Evolutionary conservation across 1,140 invertebrate species (phyloP), one percentile per base, ranked within the genome.

Genomic region (Zaprionus kolodkinae): DNA sequence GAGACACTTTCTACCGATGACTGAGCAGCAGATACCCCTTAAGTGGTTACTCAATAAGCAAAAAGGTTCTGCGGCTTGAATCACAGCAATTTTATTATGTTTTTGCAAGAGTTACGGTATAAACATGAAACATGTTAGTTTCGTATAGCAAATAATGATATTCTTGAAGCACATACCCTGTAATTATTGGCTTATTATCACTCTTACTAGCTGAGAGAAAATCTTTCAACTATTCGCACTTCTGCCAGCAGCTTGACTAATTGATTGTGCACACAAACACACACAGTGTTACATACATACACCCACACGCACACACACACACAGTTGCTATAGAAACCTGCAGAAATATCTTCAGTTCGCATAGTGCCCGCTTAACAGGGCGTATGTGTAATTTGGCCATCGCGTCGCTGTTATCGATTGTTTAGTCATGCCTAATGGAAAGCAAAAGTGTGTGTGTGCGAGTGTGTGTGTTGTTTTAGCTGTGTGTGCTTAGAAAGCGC

Each of bases 341-440:
- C 27, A 40, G 30, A 56, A 30, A 60, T 35, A 13, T 68, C 13
- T 61, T 55, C 3, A 38, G 27, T 36, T 56, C 27, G 77, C 83
- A 71, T 72, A 77, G 45, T 56, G 64, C 27, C 27, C 27, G 57
- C 50, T 38, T 36, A 63, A 72, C 68, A 59, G 73, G 77, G 80
- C 78, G 85, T 89, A 81, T 88, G 85, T 76, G 76, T 78, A 72
- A 84, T 69, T 73, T 62, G 55, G 43, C 43, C 35, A 12, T 38
- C 36, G 15, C 50, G 15, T 38, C 36, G 15, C 50, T 63, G 45
- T 62, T 73, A 73, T 61, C 33, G 43, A 30, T 56, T 72, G 70
- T 86, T 86, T 87, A 88, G 78, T 76, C 85, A 84, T 88, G 82
- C 82, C 82, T 48, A 67, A 77, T 80, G 73, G 79, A 88, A 88